Conservation (phyloP, 2,888 invertebrate genomes). For the Cantharis rustica region DNA sequence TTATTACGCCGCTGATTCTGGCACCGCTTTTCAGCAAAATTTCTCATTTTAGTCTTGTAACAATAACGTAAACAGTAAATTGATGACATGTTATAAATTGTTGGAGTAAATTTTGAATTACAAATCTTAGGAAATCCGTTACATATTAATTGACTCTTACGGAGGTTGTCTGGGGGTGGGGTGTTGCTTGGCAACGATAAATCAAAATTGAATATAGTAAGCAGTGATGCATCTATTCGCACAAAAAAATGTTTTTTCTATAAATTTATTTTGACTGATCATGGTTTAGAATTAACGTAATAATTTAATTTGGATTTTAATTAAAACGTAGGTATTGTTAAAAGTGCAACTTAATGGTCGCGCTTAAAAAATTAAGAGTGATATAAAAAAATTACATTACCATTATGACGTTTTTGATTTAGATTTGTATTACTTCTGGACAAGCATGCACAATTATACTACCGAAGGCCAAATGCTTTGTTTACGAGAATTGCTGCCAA, state of each 20-base stretch:
- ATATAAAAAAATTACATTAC: background rate
- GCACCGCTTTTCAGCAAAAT: background rate
- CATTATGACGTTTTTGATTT: constrained; percentile 9
- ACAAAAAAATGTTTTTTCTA: constrained; percentile 41
- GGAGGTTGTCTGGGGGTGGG: constrained; percentile 38
- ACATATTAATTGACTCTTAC: constrained; percentile 45
- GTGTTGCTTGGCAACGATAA: constrained; percentile 46
- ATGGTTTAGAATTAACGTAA: background rate
- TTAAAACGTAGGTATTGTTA: background rate
- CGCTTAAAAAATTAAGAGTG: background rate
- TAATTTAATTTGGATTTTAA: background rate
- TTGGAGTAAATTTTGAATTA: constrained; percentile 45
- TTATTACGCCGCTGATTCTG: too few species aligned
- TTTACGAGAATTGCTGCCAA: constrained; percentile 14
- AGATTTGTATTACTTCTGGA: constrained; percentile 8
- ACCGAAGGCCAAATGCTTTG: constrained; percentile 18
- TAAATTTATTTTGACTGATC: background rate
- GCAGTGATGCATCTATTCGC: constrained; percentile 35
- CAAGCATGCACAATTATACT: constrained; percentile 15
- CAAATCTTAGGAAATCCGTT: constrained; percentile 45
- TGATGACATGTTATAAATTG: constrained; percentile 29
- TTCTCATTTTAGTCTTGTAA: background rate
- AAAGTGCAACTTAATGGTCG: background rate
- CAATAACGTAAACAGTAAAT: background rate
- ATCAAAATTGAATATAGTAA: constrained; percentile 37